Conservation (phyloP, 2,113 vertebrate species). For the human region GRCh38 chr6:107396001-107396500, state of each 20-base stretch:
- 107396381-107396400: constrained; percentile 27
- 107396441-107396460: background rate
- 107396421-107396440: background rate
- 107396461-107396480: constrained; percentile 9
- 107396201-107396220: background rate
- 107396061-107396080: constrained; percentile 1
- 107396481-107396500: constrained; percentile 12
- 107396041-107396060: constrained; percentile 5
- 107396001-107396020: background rate
- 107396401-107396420: background rate
- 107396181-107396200: background rate
- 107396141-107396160: background rate
- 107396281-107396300: background rate
- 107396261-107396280: background rate
- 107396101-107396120: background rate
- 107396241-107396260: background rate
- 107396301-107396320: background rate
- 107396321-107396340: background rate
- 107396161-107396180: background rate
- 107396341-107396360: background rate
- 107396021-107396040: background rate
- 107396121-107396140: background rate
- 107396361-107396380: background rate
- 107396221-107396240: background rate
- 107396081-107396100: background rate